phyloP scores from a whole-genome alignment of 2,888 invertebrate species.

The Synergus laeviventris region DNA sequence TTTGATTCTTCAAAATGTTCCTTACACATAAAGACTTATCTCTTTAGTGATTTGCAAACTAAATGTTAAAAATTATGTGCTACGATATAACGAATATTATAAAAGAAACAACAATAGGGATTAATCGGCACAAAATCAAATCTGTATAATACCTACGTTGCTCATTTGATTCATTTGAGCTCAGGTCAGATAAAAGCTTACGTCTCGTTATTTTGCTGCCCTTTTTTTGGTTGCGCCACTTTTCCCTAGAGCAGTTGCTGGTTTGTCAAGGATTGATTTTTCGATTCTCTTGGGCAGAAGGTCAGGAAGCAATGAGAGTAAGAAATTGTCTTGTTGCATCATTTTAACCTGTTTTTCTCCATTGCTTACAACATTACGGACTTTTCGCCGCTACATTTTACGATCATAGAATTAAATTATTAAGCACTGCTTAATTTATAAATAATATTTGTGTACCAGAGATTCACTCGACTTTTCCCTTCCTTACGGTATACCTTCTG shows the following conservation, averaged over 20 bases:
- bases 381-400: conserved; percentile 26
- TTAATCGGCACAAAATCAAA: conserved; percentile 29
- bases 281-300: conserved; percentile 57
- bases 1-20: not conserved
- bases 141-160: conserved; percentile 43
- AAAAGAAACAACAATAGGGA: conserved; percentile 24
- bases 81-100: conserved; percentile 20
- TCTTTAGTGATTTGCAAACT: conserved; percentile 18
- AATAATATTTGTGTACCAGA: conserved; percentile 41
- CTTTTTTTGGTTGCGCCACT: conserved; percentile 59
- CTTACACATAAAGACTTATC: conserved; percentile 1
- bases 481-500: not conserved
- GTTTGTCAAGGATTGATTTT: conserved; percentile 54
- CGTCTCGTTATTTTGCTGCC: conserved; percentile 53
- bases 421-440: conserved; percentile 44
- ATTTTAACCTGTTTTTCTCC: conserved; percentile 58
- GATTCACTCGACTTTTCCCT: conserved; percentile 14
- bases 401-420: conserved; percentile 4
- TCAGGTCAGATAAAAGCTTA: conserved; percentile 48
- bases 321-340: conserved; percentile 55
- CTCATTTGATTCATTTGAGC: conserved; percentile 45
- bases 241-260: conserved; percentile 69
- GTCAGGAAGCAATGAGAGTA: conserved; percentile 66
- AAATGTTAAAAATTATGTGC: not conserved
- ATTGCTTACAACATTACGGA: conserved; percentile 62